Base-by-base conservation (phyloP, 2,113 vertebrate species). In the Cisticola juncidis region DNA sequence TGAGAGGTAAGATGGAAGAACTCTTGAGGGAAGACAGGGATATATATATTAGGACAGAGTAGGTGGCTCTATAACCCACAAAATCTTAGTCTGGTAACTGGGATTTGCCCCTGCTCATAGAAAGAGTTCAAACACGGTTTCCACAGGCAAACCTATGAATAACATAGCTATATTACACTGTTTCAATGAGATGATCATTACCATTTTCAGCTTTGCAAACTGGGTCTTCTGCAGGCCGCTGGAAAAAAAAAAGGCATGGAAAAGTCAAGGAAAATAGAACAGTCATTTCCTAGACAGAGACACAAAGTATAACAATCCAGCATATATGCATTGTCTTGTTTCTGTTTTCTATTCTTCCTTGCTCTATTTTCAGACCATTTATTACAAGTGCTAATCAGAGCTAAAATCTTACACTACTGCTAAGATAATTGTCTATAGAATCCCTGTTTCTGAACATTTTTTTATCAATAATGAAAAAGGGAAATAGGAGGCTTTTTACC, bases 201-300 rank as follows among this genome's bases (percentile, higher is more conserved):
- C 98, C 98, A 81, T 91, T 93, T 85, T 96, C 97, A 71, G 97
- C 87, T 69, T 97, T 96, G 38, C 51, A 62, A 42, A 92, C 51
- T 35, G 68, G 53, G 28, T 98, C 97, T 91, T 98, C 98, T 51
- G 97, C 97, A 74, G 97, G 97, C 66, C 97, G 97, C 98, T 99
- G 95, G 72, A 94, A 95, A 81, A 95, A 97, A 97, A 69, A 96
- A 93, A 91, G 28, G 16, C 5, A 8, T 40, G 45, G 28, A 86
- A 36, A 47, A 56, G 38, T 89, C n/a, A 82, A 38, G 87, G 47
- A 97, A 71, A 93, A 54, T 12, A 70, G 15, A 88, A 38, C 12
- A 60, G 33, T 51, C 17, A 61, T 85, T 85, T 94, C 42, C 62
- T 79, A 89, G 33, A 79, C 12, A 42, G 85, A 56, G 28, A 44